Conservation (phyloP, 2,797 vertebrate genomes). For the Enteromius trimaculatus region DNA sequence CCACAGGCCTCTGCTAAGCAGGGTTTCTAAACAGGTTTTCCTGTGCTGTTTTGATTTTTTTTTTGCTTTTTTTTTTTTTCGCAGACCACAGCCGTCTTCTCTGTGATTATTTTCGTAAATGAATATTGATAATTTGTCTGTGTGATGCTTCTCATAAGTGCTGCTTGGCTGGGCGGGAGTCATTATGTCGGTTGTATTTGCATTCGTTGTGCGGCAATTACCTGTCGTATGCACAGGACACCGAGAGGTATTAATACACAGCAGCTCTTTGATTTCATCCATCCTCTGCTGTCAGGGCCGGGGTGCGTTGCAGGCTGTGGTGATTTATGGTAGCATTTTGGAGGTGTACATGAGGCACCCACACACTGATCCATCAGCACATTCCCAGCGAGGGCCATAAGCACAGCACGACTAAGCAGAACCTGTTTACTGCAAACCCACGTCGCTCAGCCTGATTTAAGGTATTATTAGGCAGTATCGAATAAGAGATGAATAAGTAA, state of each 20-base stretch:
- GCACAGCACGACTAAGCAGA: constrained; percentile 37
- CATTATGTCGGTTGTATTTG: constrained; percentile 66
- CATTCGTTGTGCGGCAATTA: constrained; percentile 65
- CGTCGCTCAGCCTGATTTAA: constrained; percentile 55
- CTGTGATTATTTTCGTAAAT: constrained; percentile 53
- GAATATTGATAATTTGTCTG: constrained; percentile 62
- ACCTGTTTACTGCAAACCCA: constrained; percentile 31
- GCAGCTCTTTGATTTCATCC: constrained; percentile 66
- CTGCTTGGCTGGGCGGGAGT: constrained; percentile 61
- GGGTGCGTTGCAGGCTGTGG: constrained; percentile 55
- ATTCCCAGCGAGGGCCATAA: constrained; percentile 26
- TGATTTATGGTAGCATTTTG: constrained; percentile 73
- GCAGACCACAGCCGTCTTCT: not conserved
- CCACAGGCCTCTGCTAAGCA: constrained; percentile 8
- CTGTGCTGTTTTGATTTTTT: not conserved
- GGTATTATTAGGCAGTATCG: not conserved
- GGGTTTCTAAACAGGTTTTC: constrained; percentile 6
- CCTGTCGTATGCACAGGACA: constrained; percentile 61
- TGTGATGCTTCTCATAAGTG: constrained; percentile 58
- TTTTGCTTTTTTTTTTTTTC: not conserved
- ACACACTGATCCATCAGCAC: constrained; percentile 63
- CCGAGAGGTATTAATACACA: constrained; percentile 72
- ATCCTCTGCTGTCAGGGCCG: constrained; percentile 53
- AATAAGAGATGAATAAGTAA: not conserved
- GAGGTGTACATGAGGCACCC: constrained; percentile 65